Percentiles rank a stretch among this genome's conserved stretches.
phyloP scores from a whole-genome alignment of 2,113 vertebrate genomes.

The Dicaeum eximium region DNA sequence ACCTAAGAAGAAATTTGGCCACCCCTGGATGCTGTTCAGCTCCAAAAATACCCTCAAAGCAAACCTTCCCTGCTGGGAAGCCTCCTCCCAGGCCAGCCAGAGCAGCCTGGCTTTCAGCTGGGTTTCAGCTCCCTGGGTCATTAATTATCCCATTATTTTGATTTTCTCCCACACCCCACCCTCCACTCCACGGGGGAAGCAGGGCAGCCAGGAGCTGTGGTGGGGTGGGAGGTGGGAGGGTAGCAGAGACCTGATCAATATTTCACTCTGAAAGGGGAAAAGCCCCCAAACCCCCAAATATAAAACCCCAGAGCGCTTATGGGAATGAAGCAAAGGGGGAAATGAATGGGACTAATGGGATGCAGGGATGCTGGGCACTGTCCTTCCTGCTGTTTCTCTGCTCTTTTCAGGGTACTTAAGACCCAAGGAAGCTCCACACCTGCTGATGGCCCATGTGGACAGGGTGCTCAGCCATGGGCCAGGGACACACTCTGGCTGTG shows the following conservation, averaged over 20 bases:
- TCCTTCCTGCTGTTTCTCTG: not conserved
- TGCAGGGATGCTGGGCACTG: not conserved
- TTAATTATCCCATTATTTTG: not conserved
- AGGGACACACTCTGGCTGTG: not conserved
- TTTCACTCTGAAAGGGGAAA: not conserved
- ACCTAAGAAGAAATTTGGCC: not conserved
- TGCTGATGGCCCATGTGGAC: not conserved
- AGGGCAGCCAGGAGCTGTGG: not conserved
- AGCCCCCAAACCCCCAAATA: not conserved
- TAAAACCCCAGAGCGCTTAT: not conserved
- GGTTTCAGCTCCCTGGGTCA: not conserved
- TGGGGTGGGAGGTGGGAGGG: too few species aligned
- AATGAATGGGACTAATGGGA: not conserved
- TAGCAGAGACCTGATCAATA: not conserved
- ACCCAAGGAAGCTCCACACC: not conserved
- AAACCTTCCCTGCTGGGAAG: not conserved
- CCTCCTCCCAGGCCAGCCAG: not conserved
- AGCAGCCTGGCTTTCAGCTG: not conserved
- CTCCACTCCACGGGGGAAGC: not conserved
- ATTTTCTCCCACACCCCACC: not conserved
- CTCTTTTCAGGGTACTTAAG: not conserved
- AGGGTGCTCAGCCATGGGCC: not conserved
- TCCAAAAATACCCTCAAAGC: not conserved
- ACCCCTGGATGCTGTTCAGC: not conserved
- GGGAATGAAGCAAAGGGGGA: not conserved